Conservation (phyloP, 1,140 invertebrate species). For the Galleria mellonella region DNA sequence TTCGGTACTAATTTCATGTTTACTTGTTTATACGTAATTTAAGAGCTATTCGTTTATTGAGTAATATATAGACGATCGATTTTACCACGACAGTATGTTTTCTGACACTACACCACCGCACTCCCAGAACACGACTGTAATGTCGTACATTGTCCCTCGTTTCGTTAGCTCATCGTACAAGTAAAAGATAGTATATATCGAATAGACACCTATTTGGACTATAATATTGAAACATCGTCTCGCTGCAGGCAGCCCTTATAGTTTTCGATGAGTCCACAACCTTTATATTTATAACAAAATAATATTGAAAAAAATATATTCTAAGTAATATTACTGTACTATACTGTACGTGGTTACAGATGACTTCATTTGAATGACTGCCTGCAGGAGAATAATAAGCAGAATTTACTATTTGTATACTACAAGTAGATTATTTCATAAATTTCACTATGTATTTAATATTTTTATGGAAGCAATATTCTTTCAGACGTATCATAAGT, state of each 20-base stretch:
- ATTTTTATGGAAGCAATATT: constrained; percentile 64
- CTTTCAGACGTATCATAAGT: constrained; percentile 60
- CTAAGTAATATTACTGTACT: neutral
- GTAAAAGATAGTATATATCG: constrained; percentile 2
- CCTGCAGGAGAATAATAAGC: constrained; percentile 27
- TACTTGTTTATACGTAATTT: too few species aligned
- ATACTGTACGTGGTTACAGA: neutral
- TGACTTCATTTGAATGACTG: constrained; percentile 13
- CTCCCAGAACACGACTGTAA: too few species aligned
- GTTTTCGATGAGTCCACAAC: constrained; percentile 46
- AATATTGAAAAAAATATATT: neutral
- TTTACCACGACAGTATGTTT: too few species aligned
- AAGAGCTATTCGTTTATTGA: too few species aligned
- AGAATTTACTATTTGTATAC: constrained; percentile 21
- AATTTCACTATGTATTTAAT: constrained; percentile 39
- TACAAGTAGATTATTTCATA: constrained; percentile 26
- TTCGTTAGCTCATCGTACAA: neutral
- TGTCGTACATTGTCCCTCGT: neutral
- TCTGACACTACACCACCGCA: too few species aligned
- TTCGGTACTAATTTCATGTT: too few species aligned
- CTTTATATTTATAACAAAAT: neutral
- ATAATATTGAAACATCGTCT: constrained; percentile 9
- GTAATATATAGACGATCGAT: too few species aligned
- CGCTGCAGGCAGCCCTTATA: constrained; percentile 18
- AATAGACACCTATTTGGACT: constrained; percentile 12